Conservation (phyloP, 2,113 vertebrate genomes). For the Corythornis cristatus region DNA sequence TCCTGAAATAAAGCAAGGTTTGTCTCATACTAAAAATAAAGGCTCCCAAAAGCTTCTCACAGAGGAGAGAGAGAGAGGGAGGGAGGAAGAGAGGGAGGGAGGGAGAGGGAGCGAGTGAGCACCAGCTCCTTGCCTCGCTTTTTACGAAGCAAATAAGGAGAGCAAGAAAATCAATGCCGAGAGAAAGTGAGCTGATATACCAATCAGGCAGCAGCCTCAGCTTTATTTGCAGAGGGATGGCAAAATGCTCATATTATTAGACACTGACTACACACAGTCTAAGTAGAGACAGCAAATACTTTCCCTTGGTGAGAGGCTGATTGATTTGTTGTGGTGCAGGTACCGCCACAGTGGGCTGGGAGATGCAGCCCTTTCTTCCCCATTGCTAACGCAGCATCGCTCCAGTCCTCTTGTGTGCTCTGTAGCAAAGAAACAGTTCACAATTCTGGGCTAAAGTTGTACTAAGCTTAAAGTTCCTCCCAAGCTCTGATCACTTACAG, state of each 20-base stretch:
- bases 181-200: conserved; percentile 82
- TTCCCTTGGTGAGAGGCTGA: conserved; percentile 44
- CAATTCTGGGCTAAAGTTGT: neutral
- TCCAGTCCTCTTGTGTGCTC: neutral
- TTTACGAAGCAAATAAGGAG: conserved; percentile 80
- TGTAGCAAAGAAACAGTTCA: neutral
- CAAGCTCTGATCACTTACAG: neutral
- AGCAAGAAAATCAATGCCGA: conserved; percentile 79
- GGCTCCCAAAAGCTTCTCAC: conserved; percentile 73
- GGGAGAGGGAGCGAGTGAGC: conserved; percentile 48
- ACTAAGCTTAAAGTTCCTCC: neutral
- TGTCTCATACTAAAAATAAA: conserved; percentile 85
- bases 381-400: neutral
- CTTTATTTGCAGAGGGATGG: conserved; percentile 78
- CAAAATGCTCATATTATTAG: conserved; percentile 76
- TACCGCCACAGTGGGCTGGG: conserved; percentile 15
- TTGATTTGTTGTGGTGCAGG: conserved; percentile 35
- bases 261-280: conserved; percentile 68
- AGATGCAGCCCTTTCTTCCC: conserved; percentile 49
- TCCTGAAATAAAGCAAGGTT: conserved; percentile 79
- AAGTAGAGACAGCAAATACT: conserved; percentile 53
- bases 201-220: conserved; percentile 80
- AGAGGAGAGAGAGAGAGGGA: conserved; percentile 29
- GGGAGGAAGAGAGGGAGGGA: neutral
- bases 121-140: conserved; percentile 76